These are phyloP conservation scores for Lagria hirta DNA, from an alignment of 2,888 invertebrate genomes.

Conservation along the genomic window DNA sequence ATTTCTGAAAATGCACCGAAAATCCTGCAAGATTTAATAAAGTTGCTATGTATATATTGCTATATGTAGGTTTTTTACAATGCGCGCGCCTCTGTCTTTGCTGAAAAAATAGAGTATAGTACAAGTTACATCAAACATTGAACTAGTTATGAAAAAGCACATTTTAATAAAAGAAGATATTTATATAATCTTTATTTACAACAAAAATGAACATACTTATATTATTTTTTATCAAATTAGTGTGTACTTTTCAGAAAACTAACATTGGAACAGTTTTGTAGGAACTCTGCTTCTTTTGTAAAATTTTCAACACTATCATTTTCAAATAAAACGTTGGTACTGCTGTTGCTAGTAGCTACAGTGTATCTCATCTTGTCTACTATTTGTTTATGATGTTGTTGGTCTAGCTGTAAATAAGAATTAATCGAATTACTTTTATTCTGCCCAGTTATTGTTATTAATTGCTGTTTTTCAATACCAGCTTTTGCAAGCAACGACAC, in stretches of 20 bases:
- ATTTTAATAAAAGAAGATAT: no score
- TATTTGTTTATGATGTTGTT: not conserved
- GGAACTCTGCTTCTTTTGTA: not conserved
- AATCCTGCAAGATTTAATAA: no score
- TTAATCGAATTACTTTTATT: not conserved
- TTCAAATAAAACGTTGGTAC: not conserved
- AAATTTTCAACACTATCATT: not conserved
- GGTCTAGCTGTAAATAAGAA: not conserved
- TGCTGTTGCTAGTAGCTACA: not conserved
- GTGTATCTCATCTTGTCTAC: not conserved
- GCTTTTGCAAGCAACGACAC: not conserved
- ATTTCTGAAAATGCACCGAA: no score
- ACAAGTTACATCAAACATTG: no score
- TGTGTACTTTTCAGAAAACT: not conserved
- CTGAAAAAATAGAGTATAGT: no score
- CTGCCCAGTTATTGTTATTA: not conserved
- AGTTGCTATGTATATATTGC: no score
- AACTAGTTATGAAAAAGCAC: no score
- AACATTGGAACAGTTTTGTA: not conserved
- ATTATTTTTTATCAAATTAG: not conserved
- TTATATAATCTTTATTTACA: no score
- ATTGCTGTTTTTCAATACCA: not conserved
- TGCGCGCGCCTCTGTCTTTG: no score
- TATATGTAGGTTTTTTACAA: no score
- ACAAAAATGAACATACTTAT: not conserved